A percentile compares a stretch with the other conserved stretches of the same genome.
These are phyloP conservation scores for Caenorhabditis sp. DNA, from an alignment of 2,888 invertebrate species.

Conservation along the genomic window DNA sequence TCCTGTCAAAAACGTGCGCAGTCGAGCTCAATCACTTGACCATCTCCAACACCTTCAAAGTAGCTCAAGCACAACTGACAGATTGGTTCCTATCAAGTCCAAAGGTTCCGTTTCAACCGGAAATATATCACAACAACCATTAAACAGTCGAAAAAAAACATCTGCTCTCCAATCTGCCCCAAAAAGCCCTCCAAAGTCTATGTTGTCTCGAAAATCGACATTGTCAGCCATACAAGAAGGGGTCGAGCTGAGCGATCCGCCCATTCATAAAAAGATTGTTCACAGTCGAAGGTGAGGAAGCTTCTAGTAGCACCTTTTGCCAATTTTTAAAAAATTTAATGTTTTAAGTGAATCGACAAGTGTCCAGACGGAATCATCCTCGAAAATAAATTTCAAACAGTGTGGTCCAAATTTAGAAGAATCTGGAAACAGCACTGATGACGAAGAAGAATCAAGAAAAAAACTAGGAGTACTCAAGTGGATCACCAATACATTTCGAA, in stretches of 20 bases:
- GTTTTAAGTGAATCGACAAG: constrained; percentile 57
- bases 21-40: constrained; percentile 76
- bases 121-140: constrained; percentile 63
- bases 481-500: constrained; percentile 67
- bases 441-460: constrained; percentile 50
- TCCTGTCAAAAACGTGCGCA: constrained; percentile 77
- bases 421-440: neutral
- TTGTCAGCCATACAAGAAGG: constrained; percentile 77
- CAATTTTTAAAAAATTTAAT: neutral
- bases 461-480: constrained; percentile 68
- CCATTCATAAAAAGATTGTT: constrained; percentile 21
- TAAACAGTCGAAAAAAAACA: constrained; percentile 24
- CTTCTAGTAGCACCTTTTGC: too few relatives aligned
- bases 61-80: constrained; percentile 46
- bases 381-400: constrained; percentile 17
- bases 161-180: constrained; percentile 17
- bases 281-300: constrained; percentile 52
- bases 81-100: constrained; percentile 64
- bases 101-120: constrained; percentile 69
- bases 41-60: constrained; percentile 70
- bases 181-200: constrained; percentile 67
- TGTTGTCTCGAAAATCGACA: constrained; percentile 66
- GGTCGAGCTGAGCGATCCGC: constrained; percentile 65
- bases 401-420: constrained; percentile 35
- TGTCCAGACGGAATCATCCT: constrained; percentile 29